Percentiles rank a stretch among this genome's conserved stretches.
Conservation (phyloP, 2,113 vertebrate genomes). For the Gopherus flavomarginatus region DNA sequence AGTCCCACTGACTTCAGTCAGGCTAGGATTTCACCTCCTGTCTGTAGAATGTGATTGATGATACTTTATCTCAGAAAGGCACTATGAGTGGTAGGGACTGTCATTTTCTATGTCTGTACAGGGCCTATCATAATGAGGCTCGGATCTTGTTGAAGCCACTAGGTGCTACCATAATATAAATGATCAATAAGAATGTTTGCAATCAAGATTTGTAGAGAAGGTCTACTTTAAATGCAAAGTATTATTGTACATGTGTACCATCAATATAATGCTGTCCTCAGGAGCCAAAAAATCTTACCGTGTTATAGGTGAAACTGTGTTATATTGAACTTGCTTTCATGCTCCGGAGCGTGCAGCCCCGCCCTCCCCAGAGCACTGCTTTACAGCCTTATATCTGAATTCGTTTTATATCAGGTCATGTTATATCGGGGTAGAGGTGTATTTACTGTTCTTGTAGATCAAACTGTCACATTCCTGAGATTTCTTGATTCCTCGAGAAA, state of each 20-base stretch:
- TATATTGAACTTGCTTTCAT: too few relatives aligned
- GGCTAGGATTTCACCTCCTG: constrained; percentile 1
- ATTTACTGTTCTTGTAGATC: not conserved
- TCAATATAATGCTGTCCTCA: too few relatives aligned
- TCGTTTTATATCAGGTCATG: too few relatives aligned
- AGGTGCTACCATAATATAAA: constrained; percentile 10
- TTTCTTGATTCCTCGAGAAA: not conserved
- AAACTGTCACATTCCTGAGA: not conserved
- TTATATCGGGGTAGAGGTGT: too few relatives aligned
- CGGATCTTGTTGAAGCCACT: not conserved
- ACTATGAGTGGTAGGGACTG: not conserved
- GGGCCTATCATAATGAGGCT: not conserved
- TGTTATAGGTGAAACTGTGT: too few relatives aligned
- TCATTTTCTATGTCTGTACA: constrained; percentile 13
- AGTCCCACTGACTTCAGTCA: not conserved
- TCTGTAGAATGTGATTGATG: not conserved
- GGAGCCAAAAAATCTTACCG: too few relatives aligned
- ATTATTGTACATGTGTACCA: not conserved
- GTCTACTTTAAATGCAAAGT: not conserved
- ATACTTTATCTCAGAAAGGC: constrained; percentile 38
- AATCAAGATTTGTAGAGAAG: not conserved
- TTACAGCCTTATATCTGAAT: too few relatives aligned
- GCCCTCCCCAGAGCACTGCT: too few relatives aligned
- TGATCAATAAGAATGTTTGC: constrained; percentile 25
- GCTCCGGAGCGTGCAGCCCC: too few relatives aligned